These are phyloP conservation scores for Pachycephus smyrnensis DNA, from an alignment of 2,888 invertebrate species.

Conservation along the genomic window DNA sequence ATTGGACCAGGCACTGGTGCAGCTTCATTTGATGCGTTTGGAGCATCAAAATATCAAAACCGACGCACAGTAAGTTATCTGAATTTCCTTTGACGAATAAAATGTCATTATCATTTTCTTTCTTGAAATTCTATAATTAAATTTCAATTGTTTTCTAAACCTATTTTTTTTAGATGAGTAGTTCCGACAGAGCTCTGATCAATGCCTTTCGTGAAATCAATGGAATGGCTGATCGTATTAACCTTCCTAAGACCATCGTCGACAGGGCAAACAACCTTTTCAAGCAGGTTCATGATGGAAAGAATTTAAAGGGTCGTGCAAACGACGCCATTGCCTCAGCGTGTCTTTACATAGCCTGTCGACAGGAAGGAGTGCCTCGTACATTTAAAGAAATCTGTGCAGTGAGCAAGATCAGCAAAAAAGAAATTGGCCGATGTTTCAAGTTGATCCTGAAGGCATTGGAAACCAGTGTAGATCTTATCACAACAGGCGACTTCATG, in stretches of 20 bases:
- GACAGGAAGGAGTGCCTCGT: slow-evolving; percentile 98
- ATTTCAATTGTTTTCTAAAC: background rate
- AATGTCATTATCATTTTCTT: background rate
- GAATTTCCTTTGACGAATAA: background rate
- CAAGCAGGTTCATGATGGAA: slow-evolving; percentile 98
- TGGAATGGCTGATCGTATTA: slow-evolving; percentile 98
- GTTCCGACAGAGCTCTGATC: slow-evolving; percentile 93
- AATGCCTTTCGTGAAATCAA: slow-evolving; percentile 97
- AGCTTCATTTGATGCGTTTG: slow-evolving; percentile 90
- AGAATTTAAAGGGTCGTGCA: slow-evolving; percentile 93
- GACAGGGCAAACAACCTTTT: slow-evolving; percentile 97
- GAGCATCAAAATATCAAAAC: slow-evolving; percentile 76
- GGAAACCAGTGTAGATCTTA: slow-evolving; percentile 96
- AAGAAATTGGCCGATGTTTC: slow-evolving; percentile 98
- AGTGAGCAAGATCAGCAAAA: slow-evolving; percentile 98
- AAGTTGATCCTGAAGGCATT: slow-evolving; percentile 95
- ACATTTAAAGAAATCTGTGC: slow-evolving; percentile 99
- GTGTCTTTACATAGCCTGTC: slow-evolving; percentile 97
- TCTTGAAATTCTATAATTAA: background rate
- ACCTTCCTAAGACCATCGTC: slow-evolving; percentile 95
- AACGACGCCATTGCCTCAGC: slow-evolving; percentile 99
- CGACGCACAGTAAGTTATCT: slow-evolving; percentile 70
- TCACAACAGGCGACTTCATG: slow-evolving; percentile 99
- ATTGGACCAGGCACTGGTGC: slow-evolving; percentile 81
- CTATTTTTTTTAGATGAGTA: slow-evolving; percentile 83